These are phyloP conservation scores for Chloebia gouldiae DNA, from an alignment of 2,113 vertebrate genomes.

Conservation along the genomic window DNA sequence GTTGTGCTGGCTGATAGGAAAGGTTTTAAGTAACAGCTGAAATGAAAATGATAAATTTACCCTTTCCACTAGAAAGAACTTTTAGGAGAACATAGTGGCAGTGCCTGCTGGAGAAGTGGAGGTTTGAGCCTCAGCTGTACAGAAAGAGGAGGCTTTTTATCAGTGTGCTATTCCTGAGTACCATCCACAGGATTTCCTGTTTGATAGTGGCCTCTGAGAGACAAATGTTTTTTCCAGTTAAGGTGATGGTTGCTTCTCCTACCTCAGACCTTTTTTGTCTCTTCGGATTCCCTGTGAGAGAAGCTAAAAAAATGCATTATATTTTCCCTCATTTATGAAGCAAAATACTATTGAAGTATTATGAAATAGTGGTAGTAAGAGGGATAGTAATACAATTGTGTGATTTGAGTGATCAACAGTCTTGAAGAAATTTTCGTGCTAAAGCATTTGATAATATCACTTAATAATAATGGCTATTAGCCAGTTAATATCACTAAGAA, in stretches of 20 bases:
- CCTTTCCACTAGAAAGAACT: neutral
- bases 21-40: neutral
- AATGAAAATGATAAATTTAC: neutral
- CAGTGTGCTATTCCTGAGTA: neutral
- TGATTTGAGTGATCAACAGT: neutral
- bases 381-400: neutral
- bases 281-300: neutral
- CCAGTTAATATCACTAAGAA: neutral
- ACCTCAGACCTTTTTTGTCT: neutral
- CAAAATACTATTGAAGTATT: neutral
- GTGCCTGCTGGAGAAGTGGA: neutral
- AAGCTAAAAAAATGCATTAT: neutral
- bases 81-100: neutral
- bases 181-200: neutral
- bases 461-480: neutral
- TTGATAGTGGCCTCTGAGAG: neutral
- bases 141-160: neutral
- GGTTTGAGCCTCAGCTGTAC: neutral
- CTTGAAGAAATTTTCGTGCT: neutral
- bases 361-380: neutral
- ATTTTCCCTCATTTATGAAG: neutral
- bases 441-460: neutral
- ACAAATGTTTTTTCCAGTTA: neutral
- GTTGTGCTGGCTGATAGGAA: neutral
- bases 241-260: neutral